Percentiles rank a stretch among this genome's conserved stretches.
Evolutionary conservation across 2,888 invertebrate genomes (phyloP).

Genomic region (Tenthredo scrophulariae): DNA sequence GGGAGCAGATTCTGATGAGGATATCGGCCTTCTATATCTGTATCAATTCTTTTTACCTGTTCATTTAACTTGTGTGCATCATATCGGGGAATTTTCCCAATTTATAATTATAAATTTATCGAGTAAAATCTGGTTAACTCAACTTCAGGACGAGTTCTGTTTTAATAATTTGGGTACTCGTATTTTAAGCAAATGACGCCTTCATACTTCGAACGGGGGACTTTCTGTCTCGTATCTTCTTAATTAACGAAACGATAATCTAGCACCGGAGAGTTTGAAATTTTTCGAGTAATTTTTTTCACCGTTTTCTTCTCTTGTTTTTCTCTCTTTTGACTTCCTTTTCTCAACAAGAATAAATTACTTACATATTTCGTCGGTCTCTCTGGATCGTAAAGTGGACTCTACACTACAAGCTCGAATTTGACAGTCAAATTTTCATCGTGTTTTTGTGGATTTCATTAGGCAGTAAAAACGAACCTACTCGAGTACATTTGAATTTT

Average conservation of each 20-base stretch:
- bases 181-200: conserved; percentile 2
- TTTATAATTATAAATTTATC: not conserved
- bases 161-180: not conserved
- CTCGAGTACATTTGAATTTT: conserved; percentile 9
- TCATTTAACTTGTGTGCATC: not conserved
- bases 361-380: conserved; percentile 30
- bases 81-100: not conserved
- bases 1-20: not conserved
- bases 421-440: conserved; percentile 41
- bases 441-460: conserved; percentile 34
- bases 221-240: conserved; percentile 14
- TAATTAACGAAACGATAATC: conserved; percentile 33
- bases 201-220: conserved; percentile 10
- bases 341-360: conserved; percentile 14
- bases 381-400: conserved; percentile 15
- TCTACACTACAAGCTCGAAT: conserved; percentile 26
- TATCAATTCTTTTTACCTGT: not conserved
- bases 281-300: conserved; percentile 9
- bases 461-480: not conserved
- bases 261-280: not conserved
- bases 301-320: not conserved
- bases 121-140: not conserved
- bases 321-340: not conserved
- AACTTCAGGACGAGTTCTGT: conserved; percentile 23
- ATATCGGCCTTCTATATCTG: not conserved